Percentiles rank a stretch among this genome's conserved stretches.
Evolutionary conservation across 2,797 vertebrate species (phyloP).

Genomic region (Artibeus lituratus): DNA sequence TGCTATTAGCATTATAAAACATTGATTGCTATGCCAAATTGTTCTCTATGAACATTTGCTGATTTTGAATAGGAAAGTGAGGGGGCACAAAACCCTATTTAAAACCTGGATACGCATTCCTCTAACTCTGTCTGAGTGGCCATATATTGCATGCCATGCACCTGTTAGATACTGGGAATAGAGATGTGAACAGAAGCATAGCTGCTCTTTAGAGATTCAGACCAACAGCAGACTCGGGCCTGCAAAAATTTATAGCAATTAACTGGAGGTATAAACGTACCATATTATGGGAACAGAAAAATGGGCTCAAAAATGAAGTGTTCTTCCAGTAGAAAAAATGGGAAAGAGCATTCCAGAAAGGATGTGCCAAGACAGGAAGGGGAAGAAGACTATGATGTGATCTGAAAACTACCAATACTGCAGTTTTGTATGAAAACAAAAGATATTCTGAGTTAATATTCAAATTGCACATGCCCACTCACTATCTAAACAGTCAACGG

Average conservation of each 20-base stretch:
- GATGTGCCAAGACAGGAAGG: neutral
- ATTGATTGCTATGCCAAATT: constrained; percentile 50
- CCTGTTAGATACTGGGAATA: neutral
- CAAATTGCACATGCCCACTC: neutral
- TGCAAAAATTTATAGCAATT: neutral
- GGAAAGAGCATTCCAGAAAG: neutral
- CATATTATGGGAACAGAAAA: neutral
- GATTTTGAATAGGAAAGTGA: constrained; percentile 16
- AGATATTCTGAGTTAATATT: constrained; percentile 25
- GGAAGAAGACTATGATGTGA: neutral
- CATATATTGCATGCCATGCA: neutral
- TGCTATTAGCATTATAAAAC: constrained; percentile 48
- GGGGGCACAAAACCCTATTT: neutral
- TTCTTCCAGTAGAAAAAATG: neutral
- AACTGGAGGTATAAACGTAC: neutral
- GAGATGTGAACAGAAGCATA: neutral
- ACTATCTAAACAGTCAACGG: neutral
- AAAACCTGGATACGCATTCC: neutral
- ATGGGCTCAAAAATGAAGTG: neutral
- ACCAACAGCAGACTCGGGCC: neutral
- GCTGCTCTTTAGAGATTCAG: neutral
- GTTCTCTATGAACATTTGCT: constrained; percentile 33
- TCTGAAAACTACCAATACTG: neutral
- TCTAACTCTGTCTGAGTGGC: neutral
- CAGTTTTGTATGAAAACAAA: constrained; percentile 8